Percentiles rank a stretch among this genome's conserved stretches.
Conservation (phyloP, 2,888 invertebrate genomes). For the Hipparchia semele region DNA sequence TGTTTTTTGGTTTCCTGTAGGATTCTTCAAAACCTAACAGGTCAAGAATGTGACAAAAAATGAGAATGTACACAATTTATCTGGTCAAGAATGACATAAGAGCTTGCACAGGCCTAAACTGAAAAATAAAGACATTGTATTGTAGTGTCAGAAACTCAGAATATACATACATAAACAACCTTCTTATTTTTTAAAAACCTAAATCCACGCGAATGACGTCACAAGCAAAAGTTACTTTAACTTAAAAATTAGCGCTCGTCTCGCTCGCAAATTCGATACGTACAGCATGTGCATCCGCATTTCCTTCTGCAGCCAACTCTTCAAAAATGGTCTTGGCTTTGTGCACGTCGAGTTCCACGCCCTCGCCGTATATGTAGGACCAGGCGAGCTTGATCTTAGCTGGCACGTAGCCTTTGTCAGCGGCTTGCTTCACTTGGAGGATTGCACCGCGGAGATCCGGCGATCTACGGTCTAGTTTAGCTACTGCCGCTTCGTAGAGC, state of each 20-base stretch:
- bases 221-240: background rate
- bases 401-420: conserved; percentile 90
- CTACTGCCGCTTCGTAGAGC: conserved; percentile 88
- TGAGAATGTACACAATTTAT: too few species aligned
- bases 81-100: too few species aligned
- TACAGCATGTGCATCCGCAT: conserved; percentile 95
- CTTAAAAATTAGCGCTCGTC: background rate
- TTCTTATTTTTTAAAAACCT: too few species aligned
- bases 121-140: too few species aligned
- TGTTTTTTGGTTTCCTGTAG: too few species aligned
- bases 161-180: too few species aligned
- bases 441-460: conserved; percentile 90
- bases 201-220: background rate
- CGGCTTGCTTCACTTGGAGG: conserved; percentile 89
- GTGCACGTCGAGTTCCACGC: conserved; percentile 88
- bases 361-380: conserved; percentile 93
- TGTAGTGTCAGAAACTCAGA: too few species aligned
- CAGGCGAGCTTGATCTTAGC: conserved; percentile 94
- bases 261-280: conserved; percentile 43
- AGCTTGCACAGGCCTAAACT: too few species aligned
- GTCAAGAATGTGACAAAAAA: too few species aligned
- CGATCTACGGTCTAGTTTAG: conserved; percentile 88
- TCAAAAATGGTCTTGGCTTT: conserved; percentile 90
- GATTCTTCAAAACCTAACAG: too few species aligned
- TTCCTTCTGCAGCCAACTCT: conserved; percentile 88